Evolutionary conservation across 2,888 invertebrate genomes (phyloP), one percentile per base, ranked within the genome.

Genomic region (Watsonalla binaria): DNA sequence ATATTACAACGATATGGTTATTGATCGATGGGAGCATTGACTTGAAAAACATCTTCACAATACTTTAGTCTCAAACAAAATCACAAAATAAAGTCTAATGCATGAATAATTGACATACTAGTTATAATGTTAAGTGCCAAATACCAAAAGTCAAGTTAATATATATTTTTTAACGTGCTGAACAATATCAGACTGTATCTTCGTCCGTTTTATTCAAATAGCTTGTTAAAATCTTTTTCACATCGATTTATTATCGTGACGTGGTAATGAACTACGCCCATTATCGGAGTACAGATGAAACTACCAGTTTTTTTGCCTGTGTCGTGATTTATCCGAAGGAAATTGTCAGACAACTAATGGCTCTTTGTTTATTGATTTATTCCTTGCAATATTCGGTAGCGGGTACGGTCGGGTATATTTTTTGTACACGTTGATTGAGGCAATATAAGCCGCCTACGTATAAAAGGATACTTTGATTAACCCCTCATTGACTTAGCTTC

Each of bases 281-380:
- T 86, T 86, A 86, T 70, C 69, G 60, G 65, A 61, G 37, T 49
- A 72, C 74, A 72, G 73, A 74, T 65, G 67, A 70, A 76, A 76
- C 67, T 60, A 66, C 76, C 76, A 70, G 76, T 82, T 88, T 88
- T 47, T 86, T 86, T 82, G 71, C 70, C 61, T 60, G 58, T 58
- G 46, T 63, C 79, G 89, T 89, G 89, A 89, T 89, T 89, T 88
- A 89, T 86, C 85, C 87, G 84, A 78, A 86, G 88, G 88, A 90
- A 87, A 89, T 85, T 85, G 89, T 86, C 81, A 82, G 89, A 85
- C 87, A 87, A 82, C 86, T 86, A 87, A 89, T 88, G 88, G 84
- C 66, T 88, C 87, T 88, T 88, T 89, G 89, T 89, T 86, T 87
- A 89, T 89, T 88, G 89, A 90, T 89, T 89, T 87, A 88, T 89